A percentile compares a stretch with the other conserved stretches of the same genome.
phyloP scores from a whole-genome alignment of 1,140 invertebrate genomes.

The Drosophila pseudoobscura region DNA sequence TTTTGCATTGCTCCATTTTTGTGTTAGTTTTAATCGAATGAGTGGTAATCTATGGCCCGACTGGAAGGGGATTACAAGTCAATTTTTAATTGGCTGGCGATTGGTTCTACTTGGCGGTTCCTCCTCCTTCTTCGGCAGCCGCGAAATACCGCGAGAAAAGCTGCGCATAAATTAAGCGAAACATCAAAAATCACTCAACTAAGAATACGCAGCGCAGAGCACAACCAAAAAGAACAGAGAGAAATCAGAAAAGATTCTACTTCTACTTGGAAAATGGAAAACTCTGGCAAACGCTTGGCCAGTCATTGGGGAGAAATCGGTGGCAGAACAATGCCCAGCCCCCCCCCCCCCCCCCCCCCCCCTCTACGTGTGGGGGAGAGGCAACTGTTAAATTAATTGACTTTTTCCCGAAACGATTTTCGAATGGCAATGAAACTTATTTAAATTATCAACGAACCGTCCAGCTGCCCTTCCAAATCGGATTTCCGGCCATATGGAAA shows the following conservation, averaged over 20 bases:
- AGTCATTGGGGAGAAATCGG: conserved; percentile 21
- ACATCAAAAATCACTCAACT: conserved; percentile 60
- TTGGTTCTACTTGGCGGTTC: conserved; percentile 26
- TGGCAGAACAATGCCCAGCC: conserved; percentile 23
- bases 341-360: background rate
- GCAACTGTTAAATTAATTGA: conserved; percentile 26
- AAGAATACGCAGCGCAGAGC: conserved; percentile 25
- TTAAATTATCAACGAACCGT: conserved; percentile 2
- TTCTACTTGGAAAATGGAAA: conserved; percentile 4
- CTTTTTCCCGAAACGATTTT: conserved; percentile 24
- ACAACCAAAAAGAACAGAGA: conserved; percentile 23
- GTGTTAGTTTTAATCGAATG: too few species aligned
- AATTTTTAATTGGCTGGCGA: too few species aligned
- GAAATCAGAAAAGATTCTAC: background rate
- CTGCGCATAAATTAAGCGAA: conserved; percentile 54
- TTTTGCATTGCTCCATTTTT: too few species aligned
- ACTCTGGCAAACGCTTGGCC: conserved; percentile 38
- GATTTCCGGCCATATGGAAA: conserved; percentile 13
- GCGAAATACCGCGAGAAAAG: conserved; percentile 12
- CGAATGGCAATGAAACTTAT: conserved; percentile 1
- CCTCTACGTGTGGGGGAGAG: too few species aligned
- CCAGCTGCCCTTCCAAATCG: background rate
- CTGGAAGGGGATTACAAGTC: too few species aligned
- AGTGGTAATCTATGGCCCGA: too few species aligned
- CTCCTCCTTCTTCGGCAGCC: conserved; percentile 10